Evolutionary conservation across 2,888 invertebrate genomes (phyloP), one percentile per base, ranked within the genome.

Genomic region (Acheta domesticus): DNA sequence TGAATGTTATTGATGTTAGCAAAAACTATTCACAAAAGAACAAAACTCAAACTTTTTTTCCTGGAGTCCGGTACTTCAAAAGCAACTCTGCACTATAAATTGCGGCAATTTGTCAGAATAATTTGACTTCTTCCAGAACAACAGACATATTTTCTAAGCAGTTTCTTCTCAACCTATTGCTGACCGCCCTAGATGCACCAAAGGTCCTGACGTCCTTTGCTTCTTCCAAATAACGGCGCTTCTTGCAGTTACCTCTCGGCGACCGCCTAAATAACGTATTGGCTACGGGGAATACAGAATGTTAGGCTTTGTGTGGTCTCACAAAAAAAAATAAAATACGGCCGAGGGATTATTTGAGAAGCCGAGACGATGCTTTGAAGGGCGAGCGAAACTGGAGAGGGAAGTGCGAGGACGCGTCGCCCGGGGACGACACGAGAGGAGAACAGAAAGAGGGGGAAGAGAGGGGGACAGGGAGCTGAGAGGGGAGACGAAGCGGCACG

Each of bases 281-380:
- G 14, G 62, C 62, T 62, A 62, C 62, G 62, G 16, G 62, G 62
- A n/a, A 62, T 62, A 62, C 62, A 62, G 62, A 4, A 16, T 62
- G 62, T 62, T 62, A 12, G 62, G 62, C 62, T 62, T 62, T 62
- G 62, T 62, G 62, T 1, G 62, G 62, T 16, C 62, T 14, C 62
- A 62, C 62, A 62, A 62, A 62, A 62, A n/a, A 62, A 62, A 62
- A 62, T 62, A 62, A 62, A 62, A 62, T 62, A n/a, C 62, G 62
- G 62, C 62, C 62, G 14, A 14, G 62, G 62, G 62, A 62, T n/a
- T 62, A 62, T 62, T 62, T 62, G 62, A 62, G 62, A 62, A 62
- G 62, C 62, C 16, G 62, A n/a, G 14, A 62, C 62, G 16, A 62
- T 19, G 62, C n/a, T n/a, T 62, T 62, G 36, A 36, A 36, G 36